Evolutionary conservation across 2,888 invertebrate species (phyloP).

Genomic region (Ethmia dodecea): DNA sequence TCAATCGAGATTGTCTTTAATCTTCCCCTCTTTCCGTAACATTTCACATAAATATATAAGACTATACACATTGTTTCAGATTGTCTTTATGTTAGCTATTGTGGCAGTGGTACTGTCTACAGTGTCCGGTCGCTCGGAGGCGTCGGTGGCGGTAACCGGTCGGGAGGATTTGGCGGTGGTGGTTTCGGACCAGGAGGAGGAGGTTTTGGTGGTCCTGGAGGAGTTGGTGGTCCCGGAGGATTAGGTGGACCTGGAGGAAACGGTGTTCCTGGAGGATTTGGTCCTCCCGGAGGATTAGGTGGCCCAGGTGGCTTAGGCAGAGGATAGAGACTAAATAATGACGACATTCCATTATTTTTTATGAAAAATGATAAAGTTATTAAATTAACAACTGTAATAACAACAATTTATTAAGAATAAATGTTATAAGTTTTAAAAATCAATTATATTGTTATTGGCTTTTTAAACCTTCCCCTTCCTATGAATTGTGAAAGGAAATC

Average conservation of each 20-base stretch:
- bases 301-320: no score
- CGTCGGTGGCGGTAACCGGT: conserved; percentile 13
- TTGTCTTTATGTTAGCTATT: conserved; percentile 12
- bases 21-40: background rate
- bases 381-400: no score
- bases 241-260: conserved; percentile 10
- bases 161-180: conserved; percentile 15
- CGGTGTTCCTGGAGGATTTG: conserved; percentile 8
- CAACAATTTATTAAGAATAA: no score
- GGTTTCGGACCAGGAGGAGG: conserved; percentile 20
- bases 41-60: no score
- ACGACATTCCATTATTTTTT: no score
- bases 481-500: conserved; percentile 49
- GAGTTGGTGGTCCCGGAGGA: conserved; percentile 16
- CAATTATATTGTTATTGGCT: background rate
- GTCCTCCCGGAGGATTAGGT: conserved; percentile 15
- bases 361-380: no score
- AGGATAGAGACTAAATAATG: no score
- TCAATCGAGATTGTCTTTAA: background rate
- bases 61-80: conserved; percentile 17
- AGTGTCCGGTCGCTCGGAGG: conserved; percentile 16
- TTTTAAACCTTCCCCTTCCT: conserved; percentile 28
- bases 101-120: conserved; percentile 14
- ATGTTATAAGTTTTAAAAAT: background rate
- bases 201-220: conserved; percentile 16